phyloP scores from a whole-genome alignment of 2,113 vertebrate species.

The Theristicus caerulescens region DNA sequence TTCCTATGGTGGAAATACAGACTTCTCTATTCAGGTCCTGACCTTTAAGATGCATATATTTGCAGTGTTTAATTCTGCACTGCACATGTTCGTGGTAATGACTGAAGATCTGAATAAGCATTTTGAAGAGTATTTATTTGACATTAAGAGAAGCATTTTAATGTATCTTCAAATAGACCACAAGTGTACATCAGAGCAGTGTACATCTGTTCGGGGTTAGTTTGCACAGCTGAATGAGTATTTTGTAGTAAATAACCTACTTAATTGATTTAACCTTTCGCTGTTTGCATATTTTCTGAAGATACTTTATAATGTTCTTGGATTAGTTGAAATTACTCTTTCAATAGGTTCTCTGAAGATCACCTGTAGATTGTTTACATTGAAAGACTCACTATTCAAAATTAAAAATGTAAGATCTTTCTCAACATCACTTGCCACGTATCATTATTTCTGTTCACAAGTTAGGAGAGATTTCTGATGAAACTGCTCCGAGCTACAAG shows the following conservation, averaged over 20 bases:
- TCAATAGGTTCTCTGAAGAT: slow-evolving; percentile 12
- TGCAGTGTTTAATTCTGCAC: slow-evolving; percentile 5
- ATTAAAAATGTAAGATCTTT: background rate
- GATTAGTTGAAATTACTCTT: slow-evolving; percentile 14
- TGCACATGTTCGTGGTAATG: background rate
- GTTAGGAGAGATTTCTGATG: background rate
- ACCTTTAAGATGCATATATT: background rate
- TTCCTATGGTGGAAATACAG: background rate
- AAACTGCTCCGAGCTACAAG: background rate
- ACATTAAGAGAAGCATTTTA: slow-evolving; percentile 30
- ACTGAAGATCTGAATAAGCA: slow-evolving; percentile 1
- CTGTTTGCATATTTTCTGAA: slow-evolving; percentile 35
- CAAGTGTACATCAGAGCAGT: background rate
- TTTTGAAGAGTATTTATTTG: slow-evolving; percentile 47
- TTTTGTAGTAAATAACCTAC: slow-evolving; percentile 59
- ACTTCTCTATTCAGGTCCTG: background rate
- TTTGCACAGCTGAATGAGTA: background rate
- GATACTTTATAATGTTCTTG: background rate
- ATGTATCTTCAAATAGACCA: slow-evolving; percentile 42
- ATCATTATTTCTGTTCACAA: background rate
- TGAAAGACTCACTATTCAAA: background rate
- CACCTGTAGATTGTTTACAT: slow-evolving; percentile 16
- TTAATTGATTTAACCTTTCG: slow-evolving; percentile 55
- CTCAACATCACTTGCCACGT: background rate
- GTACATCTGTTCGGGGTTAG: slow-evolving; percentile 27